These are phyloP conservation scores for Limnephilus marmoratus DNA, from an alignment of 2,888 invertebrate genomes.

Conservation along the genomic window DNA sequence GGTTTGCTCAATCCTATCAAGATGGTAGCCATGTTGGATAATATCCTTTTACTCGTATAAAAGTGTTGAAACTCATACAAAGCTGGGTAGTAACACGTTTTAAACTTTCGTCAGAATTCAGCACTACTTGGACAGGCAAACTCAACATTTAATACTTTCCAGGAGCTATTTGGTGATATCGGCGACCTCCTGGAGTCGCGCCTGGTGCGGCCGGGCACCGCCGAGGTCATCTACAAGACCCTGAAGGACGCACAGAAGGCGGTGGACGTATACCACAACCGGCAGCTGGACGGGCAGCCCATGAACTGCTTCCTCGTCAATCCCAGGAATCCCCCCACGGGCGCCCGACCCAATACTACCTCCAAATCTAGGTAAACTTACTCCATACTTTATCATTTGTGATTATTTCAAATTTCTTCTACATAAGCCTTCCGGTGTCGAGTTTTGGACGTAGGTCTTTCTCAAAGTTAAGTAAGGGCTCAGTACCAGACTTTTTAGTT, in stretches of 20 bases:
- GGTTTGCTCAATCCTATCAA: no score
- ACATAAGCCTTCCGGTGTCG: no score
- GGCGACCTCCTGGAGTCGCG: slow-evolving; percentile 91
- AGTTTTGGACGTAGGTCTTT: no score
- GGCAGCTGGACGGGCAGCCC: slow-evolving; percentile 94
- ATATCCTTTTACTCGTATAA: neutral
- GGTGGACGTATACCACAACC: slow-evolving; percentile 94
- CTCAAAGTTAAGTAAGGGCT: neutral
- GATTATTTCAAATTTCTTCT: neutral
- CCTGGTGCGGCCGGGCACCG: slow-evolving; percentile 90
- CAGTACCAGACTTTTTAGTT: neutral
- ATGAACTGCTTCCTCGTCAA: slow-evolving; percentile 94
- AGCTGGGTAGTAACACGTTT: neutral
- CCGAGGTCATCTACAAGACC: slow-evolving; percentile 93
- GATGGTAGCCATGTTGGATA: no score
- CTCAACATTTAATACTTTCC: slow-evolving; percentile 60
- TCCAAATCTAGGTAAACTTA: slow-evolving; percentile 54
- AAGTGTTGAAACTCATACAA: neutral
- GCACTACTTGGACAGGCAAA: neutral
- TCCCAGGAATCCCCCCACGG: slow-evolving; percentile 75
- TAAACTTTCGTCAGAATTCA: neutral
- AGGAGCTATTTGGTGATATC: slow-evolving; percentile 96
- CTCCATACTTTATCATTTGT: neutral
- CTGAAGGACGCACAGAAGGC: slow-evolving; percentile 92
- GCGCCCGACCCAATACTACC: slow-evolving; percentile 38